Evolutionary conservation across 2,113 vertebrate genomes (phyloP), one percentile per base, ranked within the genome.

Genomic region (Daphoenositta chrysoptera): DNA sequence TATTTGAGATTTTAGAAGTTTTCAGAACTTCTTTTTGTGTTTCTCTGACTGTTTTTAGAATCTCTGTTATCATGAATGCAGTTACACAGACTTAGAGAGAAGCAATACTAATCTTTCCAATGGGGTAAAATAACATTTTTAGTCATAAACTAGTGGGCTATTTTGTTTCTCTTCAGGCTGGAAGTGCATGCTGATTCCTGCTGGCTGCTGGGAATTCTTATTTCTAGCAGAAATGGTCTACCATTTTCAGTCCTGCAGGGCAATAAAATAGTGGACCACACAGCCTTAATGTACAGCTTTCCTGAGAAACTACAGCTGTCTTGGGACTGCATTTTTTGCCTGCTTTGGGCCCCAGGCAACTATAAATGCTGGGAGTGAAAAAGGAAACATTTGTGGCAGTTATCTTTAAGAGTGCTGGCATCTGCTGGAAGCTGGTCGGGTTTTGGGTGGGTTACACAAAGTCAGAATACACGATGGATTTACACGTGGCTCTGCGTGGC

Each of bases 251-350:
- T 83, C 60, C 28, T 95, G 72, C 64, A 68, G 47, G 69, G 69
- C 80, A 75, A 72, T 92, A 82, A 94, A 92, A 76, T 37, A 95
- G 61, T 93, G 90, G 72, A 87, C 90, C 90, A 42, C 45, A 56
- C 65, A 83, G 56, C 65, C 88, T 78, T 83, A 90, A 90, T 88
- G 88, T 93, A n/a, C 57, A 57, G 48, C 54, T 90, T 92, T 87
- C 45, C 84, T 82, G 90, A 95, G 92, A 87, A 94, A 45, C 72
- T 94, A 60, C 92, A 94, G 90, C 94, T 96, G 96, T 33, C 89
- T 95, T 75, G 94, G 90, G 94, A 82, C 69, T 53, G n/a, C 17
- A 15, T 50, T 90, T 96, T 93, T 92, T 71, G 82, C 90, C 56
- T 60, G 2, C 51, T 83, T 75, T 90, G 90, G 88, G 86, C 90